phyloP scores from a whole-genome alignment of 1,140 invertebrate genomes.

The Drosophila albomicans region DNA sequence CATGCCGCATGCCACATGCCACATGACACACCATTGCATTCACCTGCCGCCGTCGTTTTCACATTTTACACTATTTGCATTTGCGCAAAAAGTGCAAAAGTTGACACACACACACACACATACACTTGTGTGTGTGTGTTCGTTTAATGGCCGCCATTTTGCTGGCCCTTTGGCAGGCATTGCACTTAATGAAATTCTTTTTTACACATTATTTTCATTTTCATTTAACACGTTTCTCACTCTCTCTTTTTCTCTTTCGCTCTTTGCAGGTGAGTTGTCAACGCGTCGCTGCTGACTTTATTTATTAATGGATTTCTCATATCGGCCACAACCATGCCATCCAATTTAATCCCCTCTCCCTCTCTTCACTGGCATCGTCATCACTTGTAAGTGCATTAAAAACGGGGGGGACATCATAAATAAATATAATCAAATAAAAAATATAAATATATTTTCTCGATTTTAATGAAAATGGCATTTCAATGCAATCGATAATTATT shows the following conservation, averaged over 20 bases:
- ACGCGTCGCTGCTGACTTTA: slow-evolving; percentile 56
- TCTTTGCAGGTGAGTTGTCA: slow-evolving; percentile 76
- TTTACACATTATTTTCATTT: slow-evolving; percentile 34
- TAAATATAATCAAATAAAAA: slow-evolving; percentile 6
- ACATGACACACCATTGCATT: slow-evolving; percentile 17
- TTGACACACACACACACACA: slow-evolving; percentile 65
- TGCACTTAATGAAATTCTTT: slow-evolving; percentile 79
- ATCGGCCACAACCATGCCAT: slow-evolving; percentile 30
- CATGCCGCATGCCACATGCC: slow-evolving; percentile 14
- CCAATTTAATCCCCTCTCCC: background rate
- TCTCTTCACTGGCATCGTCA: background rate
- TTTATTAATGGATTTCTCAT: slow-evolving; percentile 80
- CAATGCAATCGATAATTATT: slow-evolving; percentile 5
- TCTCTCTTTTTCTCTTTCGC: slow-evolving; percentile 8
- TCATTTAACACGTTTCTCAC: slow-evolving; percentile 27
- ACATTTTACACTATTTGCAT: slow-evolving; percentile 79
- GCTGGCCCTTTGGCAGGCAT: slow-evolving; percentile 52
- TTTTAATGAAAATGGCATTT: slow-evolving; percentile 35
- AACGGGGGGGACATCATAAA: slow-evolving; percentile 28
- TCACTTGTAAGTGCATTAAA: slow-evolving; percentile 45
- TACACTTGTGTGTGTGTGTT: slow-evolving; percentile 15
- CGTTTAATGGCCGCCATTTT: slow-evolving; percentile 72
- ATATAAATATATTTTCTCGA: background rate
- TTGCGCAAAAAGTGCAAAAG: slow-evolving; percentile 81
- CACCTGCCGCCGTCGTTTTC: slow-evolving; percentile 23